phyloP scores from a whole-genome alignment of 2,797 vertebrate species.

The Dipus sagitta region DNA sequence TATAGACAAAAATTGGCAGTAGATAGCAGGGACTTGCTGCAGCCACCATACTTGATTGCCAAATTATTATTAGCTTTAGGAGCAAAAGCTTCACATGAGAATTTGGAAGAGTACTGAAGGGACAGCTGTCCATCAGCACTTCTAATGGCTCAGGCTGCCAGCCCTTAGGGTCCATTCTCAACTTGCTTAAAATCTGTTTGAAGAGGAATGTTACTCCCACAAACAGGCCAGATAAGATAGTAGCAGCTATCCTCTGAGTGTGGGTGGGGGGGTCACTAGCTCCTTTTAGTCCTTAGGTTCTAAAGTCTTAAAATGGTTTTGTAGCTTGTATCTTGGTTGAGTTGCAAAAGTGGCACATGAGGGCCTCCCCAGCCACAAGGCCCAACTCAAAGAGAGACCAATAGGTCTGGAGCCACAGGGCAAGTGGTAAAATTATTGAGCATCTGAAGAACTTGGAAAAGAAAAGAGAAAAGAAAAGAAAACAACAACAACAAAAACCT shows the following conservation, averaged over 20 bases:
- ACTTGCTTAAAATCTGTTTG: conserved; percentile 44
- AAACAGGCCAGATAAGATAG: not conserved
- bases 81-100: not conserved
- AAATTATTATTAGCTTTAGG: not conserved
- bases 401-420: not conserved
- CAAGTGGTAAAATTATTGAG: conserved; percentile 3
- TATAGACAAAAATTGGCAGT: conserved; percentile 9
- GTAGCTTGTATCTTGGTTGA: not conserved
- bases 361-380: not conserved
- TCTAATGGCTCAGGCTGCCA: not conserved
- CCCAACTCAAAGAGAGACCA: not conserved
- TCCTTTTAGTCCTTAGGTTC: not conserved
- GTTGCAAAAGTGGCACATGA: not conserved
- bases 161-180: conserved; percentile 21
- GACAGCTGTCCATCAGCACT: not conserved
- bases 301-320: not conserved
- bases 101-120: not conserved
- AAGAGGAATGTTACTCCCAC: not conserved
- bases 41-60: not conserved
- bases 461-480: no score
- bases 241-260: not conserved
- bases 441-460: not conserved
- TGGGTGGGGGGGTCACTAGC: not conserved
- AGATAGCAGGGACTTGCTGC: not conserved
- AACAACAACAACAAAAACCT: no score